Evolutionary conservation across 2,797 vertebrate genomes (phyloP), one percentile per base, ranked within the genome.

Genomic region (Tarsius wallacei): DNA sequence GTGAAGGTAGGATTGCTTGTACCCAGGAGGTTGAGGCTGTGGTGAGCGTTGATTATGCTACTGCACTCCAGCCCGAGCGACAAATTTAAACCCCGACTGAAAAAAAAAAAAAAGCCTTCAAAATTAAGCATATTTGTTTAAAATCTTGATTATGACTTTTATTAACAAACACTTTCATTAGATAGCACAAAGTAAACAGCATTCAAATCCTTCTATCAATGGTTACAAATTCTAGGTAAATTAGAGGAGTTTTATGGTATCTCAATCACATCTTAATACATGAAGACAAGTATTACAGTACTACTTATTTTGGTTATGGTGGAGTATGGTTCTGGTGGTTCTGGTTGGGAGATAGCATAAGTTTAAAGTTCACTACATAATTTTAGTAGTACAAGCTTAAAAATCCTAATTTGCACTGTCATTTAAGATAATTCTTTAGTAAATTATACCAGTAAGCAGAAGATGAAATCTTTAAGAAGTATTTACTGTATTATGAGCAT

Each of bases 401-500:
- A 93, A 95, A 91, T 95, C 63, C 80, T 97, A 95, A 96, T 82
- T 84, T 81, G 77, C 68, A 95, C 53, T 71, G 55, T 78, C 91
- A 96, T 97, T 98, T 90, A 96, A 95, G 71, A 59, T 59, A 89
- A 78, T 61, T 90, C 49, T 57, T 95, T 64, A 88, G 33, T 93
- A 91, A 94, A 81, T 96, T 81, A 74, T 90, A 83, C 22, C 55
- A 94, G 28, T 73, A 92, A 91, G 53, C 68, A 47, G 31, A 95
- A 87, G 78, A 90, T 86, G 47, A 92, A 86, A 47, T 47, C 94
- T 97, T 95, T 96, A 96, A 97, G 97, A 98, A 93, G 87, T 90
- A 98, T 78, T 97, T 89, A 94, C 81, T 95, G 80, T 94, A 96
- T 97, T 98, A 97, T 76, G 28, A 93, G 90, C 95, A 96, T 91